Evolutionary conservation across 2,113 vertebrate genomes (phyloP).

Genomic region (Spea bombifrons): DNA sequence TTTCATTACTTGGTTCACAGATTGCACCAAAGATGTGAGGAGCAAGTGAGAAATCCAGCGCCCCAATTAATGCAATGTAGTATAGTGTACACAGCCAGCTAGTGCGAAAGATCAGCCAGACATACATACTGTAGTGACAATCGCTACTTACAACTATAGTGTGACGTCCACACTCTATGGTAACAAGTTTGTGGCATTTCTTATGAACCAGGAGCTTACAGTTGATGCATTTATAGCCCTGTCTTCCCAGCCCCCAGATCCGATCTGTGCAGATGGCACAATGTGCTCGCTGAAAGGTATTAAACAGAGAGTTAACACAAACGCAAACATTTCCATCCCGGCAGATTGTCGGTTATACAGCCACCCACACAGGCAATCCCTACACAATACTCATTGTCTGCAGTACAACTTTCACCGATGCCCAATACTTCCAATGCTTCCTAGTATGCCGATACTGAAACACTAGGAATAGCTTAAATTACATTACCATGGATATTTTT

Average conservation of each 20-base stretch:
- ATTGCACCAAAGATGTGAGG: no score
- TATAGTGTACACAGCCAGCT: neutral
- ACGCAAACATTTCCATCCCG: constrained; percentile 9
- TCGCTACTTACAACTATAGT: constrained; percentile 67
- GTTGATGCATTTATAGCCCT: constrained; percentile 98
- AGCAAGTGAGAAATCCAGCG: no score
- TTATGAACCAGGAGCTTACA: constrained; percentile 98
- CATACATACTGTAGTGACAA: neutral
- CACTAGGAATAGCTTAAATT: no score
- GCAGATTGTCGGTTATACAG: neutral
- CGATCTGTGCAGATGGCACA: constrained; percentile 96
- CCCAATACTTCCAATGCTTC: no score
- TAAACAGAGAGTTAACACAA: neutral
- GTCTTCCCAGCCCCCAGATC: constrained; percentile 96
- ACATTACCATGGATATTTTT: no score
- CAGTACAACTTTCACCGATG: neutral
- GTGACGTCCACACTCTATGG: constrained; percentile 82
- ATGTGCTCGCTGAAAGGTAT: constrained; percentile 81
- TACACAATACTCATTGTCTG: neutral
- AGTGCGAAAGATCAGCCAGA: no score
- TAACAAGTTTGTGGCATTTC: constrained; percentile 97
- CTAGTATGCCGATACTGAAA: no score
- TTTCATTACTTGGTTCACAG: no score
- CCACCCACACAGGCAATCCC: neutral
- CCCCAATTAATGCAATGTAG: neutral